Percentiles rank a stretch among this genome's conserved stretches.
phyloP scores from a whole-genome alignment of 2,888 invertebrate species.

The Bellardia pandia region DNA sequence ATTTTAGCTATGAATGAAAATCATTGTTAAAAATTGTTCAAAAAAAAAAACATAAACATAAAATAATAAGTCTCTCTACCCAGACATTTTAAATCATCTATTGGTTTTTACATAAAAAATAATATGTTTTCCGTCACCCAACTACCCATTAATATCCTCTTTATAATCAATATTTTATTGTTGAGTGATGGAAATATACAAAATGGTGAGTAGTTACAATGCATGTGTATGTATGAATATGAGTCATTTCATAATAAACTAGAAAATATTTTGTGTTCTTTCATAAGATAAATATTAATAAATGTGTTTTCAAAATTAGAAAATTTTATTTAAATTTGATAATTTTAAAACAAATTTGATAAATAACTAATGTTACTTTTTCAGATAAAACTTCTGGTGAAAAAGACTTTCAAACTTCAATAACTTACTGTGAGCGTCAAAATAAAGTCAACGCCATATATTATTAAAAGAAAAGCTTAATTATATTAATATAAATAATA shows the following conservation, averaged over 20 bases:
- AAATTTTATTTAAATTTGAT: too few relatives aligned
- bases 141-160: constrained; percentile 12
- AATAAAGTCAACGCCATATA: too few relatives aligned
- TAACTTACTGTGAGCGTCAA: too few relatives aligned
- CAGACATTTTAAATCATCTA: constrained; percentile 21
- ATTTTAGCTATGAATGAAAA: not conserved
- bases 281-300: too few relatives aligned
- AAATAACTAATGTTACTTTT: too few relatives aligned
- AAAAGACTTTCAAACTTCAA: too few relatives aligned
- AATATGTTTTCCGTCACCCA: not conserved
- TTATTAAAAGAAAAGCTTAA: too few relatives aligned
- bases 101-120: constrained; percentile 8
- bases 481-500: too few relatives aligned
- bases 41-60: too few relatives aligned
- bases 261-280: not conserved
- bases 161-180: constrained; percentile 31
- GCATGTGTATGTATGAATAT: not conserved
- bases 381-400: too few relatives aligned
- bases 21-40: constrained; percentile 7
- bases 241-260: not conserved
- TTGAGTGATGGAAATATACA: constrained; percentile 20
- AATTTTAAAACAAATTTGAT: too few relatives aligned
- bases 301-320: too few relatives aligned
- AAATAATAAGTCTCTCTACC: not conserved
- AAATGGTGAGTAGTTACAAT: constrained; percentile 31